Conservation (phyloP, 2,113 vertebrate genomes). For the Xiphophorus hellerii region DNA sequence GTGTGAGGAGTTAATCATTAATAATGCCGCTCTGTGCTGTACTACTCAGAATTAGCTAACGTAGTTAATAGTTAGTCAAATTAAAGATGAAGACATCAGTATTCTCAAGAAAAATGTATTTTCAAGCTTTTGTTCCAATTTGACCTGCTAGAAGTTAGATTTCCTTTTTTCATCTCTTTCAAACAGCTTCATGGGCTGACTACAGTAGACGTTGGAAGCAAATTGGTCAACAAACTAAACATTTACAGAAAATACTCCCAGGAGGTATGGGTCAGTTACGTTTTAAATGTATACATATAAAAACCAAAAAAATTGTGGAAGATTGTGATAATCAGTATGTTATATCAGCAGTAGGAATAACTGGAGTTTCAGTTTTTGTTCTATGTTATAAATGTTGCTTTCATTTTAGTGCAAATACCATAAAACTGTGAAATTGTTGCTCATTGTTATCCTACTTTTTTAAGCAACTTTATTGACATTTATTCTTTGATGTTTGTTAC, state of each 20-base stretch:
- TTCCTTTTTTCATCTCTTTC: too few species aligned
- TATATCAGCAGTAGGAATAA: not conserved
- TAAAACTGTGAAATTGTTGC: not conserved
- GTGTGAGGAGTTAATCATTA: constrained; percentile 4
- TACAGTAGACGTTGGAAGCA: too few species aligned
- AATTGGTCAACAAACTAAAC: too few species aligned
- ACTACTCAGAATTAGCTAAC: too few species aligned
- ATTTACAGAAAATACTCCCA: too few species aligned
- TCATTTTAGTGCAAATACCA: not conserved
- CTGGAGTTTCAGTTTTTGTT: not conserved
- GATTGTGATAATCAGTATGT: not conserved
- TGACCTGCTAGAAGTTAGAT: too few species aligned
- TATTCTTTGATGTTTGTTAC: not conserved
- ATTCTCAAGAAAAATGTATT: too few species aligned
- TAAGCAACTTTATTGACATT: not conserved
- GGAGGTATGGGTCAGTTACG: too few species aligned
- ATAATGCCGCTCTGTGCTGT: not conserved
- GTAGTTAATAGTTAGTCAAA: too few species aligned
- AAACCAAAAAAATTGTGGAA: not conserved
- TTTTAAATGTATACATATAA: not conserved
- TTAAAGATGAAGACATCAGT: too few species aligned
- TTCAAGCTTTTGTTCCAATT: too few species aligned
- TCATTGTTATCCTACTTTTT: not conserved
- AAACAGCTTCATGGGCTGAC: too few species aligned
- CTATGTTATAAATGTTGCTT: not conserved